These are phyloP conservation scores for Philopedon plagiatum DNA, from an alignment of 2,888 invertebrate species.

Conservation along the genomic window DNA sequence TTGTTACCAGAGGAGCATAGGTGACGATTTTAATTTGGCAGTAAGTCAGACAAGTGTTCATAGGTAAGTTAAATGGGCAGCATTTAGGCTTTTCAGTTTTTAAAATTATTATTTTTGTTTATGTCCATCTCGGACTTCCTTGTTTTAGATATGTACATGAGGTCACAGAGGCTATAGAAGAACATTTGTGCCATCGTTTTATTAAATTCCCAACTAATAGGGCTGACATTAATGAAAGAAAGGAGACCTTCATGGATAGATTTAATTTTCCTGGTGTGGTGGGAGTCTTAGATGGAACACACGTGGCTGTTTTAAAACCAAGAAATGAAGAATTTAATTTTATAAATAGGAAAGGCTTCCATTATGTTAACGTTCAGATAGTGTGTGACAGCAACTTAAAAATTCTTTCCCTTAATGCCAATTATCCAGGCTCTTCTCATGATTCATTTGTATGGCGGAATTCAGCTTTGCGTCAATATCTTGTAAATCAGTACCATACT, in stretches of 20 bases:
- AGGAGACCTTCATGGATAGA: conserved; percentile 1
- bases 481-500: neutral
- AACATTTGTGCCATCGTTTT: neutral
- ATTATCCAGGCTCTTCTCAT: conserved; percentile 19
- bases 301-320: no score
- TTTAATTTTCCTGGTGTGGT: conserved; percentile 5
- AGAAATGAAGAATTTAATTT: neutral
- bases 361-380: conserved; percentile 13
- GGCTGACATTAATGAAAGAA: neutral
- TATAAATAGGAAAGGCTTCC: conserved; percentile 15
- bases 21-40: conserved; percentile 12
- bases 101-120: no score
- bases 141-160: neutral
- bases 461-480: neutral
- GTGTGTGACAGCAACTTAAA: conserved; percentile 11
- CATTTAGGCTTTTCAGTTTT: no score
- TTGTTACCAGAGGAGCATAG: conserved; percentile 9
- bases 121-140: neutral
- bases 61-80: neutral
- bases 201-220: conserved; percentile 9
- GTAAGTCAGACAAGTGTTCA: neutral
- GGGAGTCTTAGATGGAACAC: conserved; percentile 1
- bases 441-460: conserved; percentile 21
- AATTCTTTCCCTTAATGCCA: conserved; percentile 21
- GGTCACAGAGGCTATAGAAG: neutral